Percentiles rank a stretch among this genome's conserved stretches.
Conservation (phyloP, 2,888 invertebrate genomes). For the Nebria salina region DNA sequence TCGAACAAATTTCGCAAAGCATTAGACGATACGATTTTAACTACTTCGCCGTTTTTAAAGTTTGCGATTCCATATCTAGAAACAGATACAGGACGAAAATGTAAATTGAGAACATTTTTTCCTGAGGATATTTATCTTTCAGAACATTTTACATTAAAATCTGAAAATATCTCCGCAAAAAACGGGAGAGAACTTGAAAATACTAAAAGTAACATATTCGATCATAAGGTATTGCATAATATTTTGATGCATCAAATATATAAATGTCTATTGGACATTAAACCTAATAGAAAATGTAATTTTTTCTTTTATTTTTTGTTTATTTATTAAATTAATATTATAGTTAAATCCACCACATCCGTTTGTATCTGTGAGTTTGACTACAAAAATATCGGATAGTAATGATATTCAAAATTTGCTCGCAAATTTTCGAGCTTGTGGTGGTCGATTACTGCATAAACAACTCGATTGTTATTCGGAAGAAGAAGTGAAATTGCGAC, state of each 20-base stretch:
- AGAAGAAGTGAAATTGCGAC: conserved; percentile 53
- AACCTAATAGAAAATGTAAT: background rate
- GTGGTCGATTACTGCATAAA: conserved; percentile 70
- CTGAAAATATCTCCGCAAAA: conserved; percentile 54
- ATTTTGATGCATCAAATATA: background rate
- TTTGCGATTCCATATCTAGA: conserved; percentile 89
- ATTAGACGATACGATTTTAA: conserved; percentile 77
- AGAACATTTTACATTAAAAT: conserved; percentile 65
- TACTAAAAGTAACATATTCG: conserved; percentile 3
- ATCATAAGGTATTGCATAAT: conserved; percentile 12
- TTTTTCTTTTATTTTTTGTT: background rate
- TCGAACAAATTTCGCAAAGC: conserved; percentile 78
- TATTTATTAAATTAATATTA: conserved; percentile 47
- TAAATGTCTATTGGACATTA: too few relatives aligned
- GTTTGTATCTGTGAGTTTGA: conserved; percentile 66
- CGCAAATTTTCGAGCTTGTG: conserved; percentile 88
- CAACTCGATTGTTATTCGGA: conserved; percentile 52
- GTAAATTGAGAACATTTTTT: conserved; percentile 77
- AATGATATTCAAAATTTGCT: conserved; percentile 75
- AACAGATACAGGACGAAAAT: conserved; percentile 82
- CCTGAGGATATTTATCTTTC: conserved; percentile 80
- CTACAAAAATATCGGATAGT: conserved; percentile 73
- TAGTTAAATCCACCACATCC: conserved; percentile 73
- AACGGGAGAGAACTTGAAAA: conserved; percentile 50
- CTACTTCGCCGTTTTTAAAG: conserved; percentile 87